A percentile compares a stretch with the other conserved stretches of the same genome.
These are phyloP conservation scores for Zingel zingel DNA, from an alignment of 2,113 vertebrate species.

Conservation along the genomic window DNA sequence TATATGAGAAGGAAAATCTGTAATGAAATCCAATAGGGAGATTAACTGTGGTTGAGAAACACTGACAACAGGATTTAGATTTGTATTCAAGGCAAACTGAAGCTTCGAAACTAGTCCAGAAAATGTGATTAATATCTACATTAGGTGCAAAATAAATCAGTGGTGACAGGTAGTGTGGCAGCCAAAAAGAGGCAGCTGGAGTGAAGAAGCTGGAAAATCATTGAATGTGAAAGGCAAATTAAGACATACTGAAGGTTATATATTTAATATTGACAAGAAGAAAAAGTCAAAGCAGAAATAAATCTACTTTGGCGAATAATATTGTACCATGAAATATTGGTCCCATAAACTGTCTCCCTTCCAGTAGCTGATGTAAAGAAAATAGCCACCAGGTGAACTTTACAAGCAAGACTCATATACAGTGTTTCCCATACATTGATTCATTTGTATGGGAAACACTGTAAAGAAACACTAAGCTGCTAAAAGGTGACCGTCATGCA, in stretches of 20 bases:
- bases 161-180: slow-evolving; percentile 4
- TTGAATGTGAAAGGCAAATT: slow-evolving; percentile 8
- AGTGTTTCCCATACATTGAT: too few species aligned
- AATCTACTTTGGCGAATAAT: neutral
- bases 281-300: neutral
- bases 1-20: slow-evolving; percentile 32
- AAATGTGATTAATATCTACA: slow-evolving; percentile 33
- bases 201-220: slow-evolving; percentile 25
- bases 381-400: slow-evolving; percentile 9
- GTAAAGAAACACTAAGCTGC: too few species aligned
- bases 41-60: slow-evolving; percentile 44
- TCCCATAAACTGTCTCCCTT: neutral
- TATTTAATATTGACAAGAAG: neutral
- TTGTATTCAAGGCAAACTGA: slow-evolving; percentile 36
- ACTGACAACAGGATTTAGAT: slow-evolving; percentile 27
- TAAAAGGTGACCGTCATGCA: too few species aligned
- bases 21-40: slow-evolving; percentile 38
- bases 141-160: slow-evolving; percentile 50
- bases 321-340: neutral
- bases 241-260: slow-evolving; percentile 10
- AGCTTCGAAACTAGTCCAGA: neutral
- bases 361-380: slow-evolving; percentile 4
- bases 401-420: neutral
- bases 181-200: slow-evolving; percentile 36
- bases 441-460: too few species aligned